phyloP scores from a whole-genome alignment of 2,113 vertebrate genomes.

The Tragelaphus strepsiceros region DNA sequence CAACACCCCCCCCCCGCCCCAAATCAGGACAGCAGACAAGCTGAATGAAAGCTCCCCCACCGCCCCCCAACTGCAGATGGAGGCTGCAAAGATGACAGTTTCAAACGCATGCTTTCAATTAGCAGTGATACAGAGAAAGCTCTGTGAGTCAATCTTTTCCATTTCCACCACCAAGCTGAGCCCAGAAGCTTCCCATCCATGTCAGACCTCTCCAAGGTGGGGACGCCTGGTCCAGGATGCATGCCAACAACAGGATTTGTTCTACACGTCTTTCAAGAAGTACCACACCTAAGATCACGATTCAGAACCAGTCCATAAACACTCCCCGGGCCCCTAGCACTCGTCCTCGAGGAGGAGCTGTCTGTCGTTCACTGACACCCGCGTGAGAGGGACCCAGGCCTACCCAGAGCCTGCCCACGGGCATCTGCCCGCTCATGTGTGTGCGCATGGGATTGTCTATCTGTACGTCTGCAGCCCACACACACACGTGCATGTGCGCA shows the following conservation, averaged over 20 bases:
- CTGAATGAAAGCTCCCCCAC: background rate
- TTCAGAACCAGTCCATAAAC: background rate
- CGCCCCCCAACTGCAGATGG: background rate
- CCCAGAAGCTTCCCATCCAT: background rate
- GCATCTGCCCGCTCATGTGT: background rate
- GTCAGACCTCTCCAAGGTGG: background rate
- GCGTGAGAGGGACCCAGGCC: background rate
- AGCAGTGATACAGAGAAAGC: background rate
- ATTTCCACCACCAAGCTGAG: background rate
- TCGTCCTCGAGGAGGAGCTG: background rate
- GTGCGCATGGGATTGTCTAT: background rate
- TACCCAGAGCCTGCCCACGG: background rate
- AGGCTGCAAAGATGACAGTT: slow-evolving; percentile 11
- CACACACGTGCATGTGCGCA: accelerated
- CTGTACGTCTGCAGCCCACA: background rate
- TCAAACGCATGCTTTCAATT: slow-evolving; percentile 1
- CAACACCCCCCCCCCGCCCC: background rate
- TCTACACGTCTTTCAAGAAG: background rate
- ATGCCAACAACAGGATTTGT: background rate
- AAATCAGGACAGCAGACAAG: background rate
- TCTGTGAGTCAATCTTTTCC: background rate
- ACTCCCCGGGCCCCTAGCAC: background rate
- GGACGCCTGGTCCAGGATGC: background rate
- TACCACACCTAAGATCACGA: background rate
- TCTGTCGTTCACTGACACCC: background rate